Conservation (phyloP, 1,140 invertebrate species). For the Sycobia sp. region DNA sequence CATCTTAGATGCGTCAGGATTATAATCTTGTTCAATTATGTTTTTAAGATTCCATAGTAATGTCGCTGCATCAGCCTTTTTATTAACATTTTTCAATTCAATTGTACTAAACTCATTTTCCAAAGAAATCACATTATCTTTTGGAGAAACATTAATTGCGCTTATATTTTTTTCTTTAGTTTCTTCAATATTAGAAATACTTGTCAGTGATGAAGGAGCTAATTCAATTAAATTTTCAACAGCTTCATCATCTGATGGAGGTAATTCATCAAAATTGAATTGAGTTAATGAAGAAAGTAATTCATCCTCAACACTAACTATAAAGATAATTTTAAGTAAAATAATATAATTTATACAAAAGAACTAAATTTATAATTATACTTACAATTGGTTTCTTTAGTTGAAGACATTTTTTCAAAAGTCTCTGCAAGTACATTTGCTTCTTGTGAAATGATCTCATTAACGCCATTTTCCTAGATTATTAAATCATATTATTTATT, state of each 20-base stretch:
- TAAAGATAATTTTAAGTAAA: too few species aligned
- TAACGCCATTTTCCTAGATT: constrained; percentile 34
- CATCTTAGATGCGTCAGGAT: constrained; percentile 47
- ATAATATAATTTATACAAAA: background rate
- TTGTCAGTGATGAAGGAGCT: constrained; percentile 37
- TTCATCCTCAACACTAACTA: constrained; percentile 41
- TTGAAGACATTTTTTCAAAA: constrained; percentile 46
- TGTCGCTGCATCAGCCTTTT: constrained; percentile 41
- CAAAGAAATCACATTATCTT: constrained; percentile 39
- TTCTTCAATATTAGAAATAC: background rate
- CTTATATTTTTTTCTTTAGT: constrained; percentile 13
- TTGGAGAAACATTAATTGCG: constrained; percentile 11
- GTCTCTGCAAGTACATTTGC: constrained; percentile 45
- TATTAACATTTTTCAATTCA: constrained; percentile 37
- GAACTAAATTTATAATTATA: constrained; percentile 16
- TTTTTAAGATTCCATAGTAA: constrained; percentile 51
- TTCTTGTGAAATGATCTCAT: constrained; percentile 44
- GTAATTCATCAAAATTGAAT: constrained; percentile 46
- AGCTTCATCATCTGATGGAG: constrained; percentile 48
- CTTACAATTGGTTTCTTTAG: constrained; percentile 39
- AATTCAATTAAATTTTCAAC: constrained; percentile 51
- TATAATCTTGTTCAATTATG: constrained; percentile 47
- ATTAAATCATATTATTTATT: background rate
- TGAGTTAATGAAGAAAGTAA: constrained; percentile 40
- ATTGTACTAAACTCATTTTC: constrained; percentile 42